Evolutionary conservation across 2,888 invertebrate genomes (phyloP).

Genomic region (Parthenolecanium corni): DNA sequence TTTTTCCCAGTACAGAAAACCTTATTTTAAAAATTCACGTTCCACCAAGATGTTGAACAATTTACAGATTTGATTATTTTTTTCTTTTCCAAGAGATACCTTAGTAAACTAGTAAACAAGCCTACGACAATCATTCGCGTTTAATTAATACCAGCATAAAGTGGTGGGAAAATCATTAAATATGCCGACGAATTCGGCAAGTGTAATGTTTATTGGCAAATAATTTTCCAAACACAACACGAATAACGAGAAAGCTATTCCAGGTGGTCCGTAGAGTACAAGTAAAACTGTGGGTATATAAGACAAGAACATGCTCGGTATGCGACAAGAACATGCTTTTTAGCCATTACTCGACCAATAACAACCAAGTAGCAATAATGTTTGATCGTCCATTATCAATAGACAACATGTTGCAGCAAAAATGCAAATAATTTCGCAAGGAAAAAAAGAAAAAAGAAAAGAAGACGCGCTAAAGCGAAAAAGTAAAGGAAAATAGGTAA

Average conservation of each 20-base stretch:
- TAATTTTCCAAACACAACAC: too few species aligned
- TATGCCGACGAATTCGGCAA: too few species aligned
- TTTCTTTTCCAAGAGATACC: too few species aligned
- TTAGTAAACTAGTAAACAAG: too few species aligned
- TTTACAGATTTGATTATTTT: too few species aligned
- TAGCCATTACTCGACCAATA: constrained; percentile 19
- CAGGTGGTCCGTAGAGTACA: constrained; percentile 12
- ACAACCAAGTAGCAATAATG: constrained; percentile 22
- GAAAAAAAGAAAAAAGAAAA: neutral
- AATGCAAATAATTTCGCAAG: constrained; percentile 15
- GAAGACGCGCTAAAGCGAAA: neutral
- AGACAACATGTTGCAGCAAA: constrained; percentile 6
- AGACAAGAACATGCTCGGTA: constrained; percentile 22
- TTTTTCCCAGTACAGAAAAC: too few species aligned
- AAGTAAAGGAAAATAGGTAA: neutral
- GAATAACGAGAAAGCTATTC: neutral
- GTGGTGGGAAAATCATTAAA: too few species aligned
- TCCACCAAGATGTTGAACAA: too few species aligned
- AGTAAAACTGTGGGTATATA: constrained; percentile 13
- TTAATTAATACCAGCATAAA: too few species aligned
- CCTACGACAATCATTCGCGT: too few species aligned
- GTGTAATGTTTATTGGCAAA: too few species aligned
- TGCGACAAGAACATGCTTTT: constrained; percentile 21
- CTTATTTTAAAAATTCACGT: too few species aligned
- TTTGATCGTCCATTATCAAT: constrained; percentile 23